A percentile compares a stretch with the other conserved stretches of the same genome.
Evolutionary conservation across 2,888 invertebrate species (phyloP).

Genomic region (Camponotus fellah): DNA sequence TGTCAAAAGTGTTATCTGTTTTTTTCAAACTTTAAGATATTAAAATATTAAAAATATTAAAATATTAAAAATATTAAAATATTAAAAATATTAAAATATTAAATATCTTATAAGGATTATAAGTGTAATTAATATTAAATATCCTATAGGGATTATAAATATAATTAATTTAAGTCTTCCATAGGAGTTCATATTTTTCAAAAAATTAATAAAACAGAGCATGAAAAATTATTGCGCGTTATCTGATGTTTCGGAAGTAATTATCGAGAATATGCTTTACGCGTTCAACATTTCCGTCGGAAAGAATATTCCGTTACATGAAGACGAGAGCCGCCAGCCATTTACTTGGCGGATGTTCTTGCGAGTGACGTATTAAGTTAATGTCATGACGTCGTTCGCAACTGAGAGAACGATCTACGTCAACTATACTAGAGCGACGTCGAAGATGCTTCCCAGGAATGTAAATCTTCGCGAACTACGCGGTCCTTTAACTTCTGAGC

Average conservation of each 20-base stretch:
- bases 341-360: conserved; percentile 52
- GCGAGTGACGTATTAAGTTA: conserved; percentile 66
- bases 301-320: conserved; percentile 60
- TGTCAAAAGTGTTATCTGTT: background rate
- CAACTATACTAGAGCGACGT: conserved; percentile 30
- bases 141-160: background rate
- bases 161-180: background rate
- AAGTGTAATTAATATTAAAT: background rate
- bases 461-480: conserved; percentile 45
- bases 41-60: too few relatives aligned
- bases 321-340: conserved; percentile 37
- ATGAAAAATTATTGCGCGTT: background rate
- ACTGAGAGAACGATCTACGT: conserved; percentile 41
- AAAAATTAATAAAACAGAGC: background rate
- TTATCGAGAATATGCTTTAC: conserved; percentile 10
- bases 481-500: conserved; percentile 38
- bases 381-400: conserved; percentile 54
- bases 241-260: conserved; percentile 1
- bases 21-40: background rate
- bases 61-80: too few relatives aligned
- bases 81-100: too few relatives aligned
- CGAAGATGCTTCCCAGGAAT: conserved; percentile 44
- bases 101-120: background rate
- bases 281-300: conserved; percentile 33
- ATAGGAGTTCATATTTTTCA: background rate